Base-by-base conservation (phyloP, 1,140 invertebrate species). In the Hycleus cichorii region DNA sequence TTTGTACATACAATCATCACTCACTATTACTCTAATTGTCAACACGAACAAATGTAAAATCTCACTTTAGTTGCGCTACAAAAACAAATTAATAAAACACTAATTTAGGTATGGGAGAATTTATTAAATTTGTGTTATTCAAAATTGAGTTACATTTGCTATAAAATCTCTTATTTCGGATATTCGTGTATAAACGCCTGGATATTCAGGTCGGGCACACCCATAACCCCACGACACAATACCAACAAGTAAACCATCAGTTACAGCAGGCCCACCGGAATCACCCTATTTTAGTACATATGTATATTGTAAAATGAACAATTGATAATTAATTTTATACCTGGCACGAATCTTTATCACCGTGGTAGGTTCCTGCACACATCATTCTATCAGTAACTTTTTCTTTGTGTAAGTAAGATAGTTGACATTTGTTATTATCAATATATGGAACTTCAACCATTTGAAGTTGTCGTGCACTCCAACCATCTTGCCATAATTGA, bases 261-360 rank as follows among this genome's bases (percentile, higher is more conserved):
- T 79, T 4, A 67, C 62, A 58, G 12, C 53, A 24, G 78, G 77
- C 25, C 78, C 80, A 3, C 79, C 79, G 12, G 78, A 80, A 60
- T 81, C 79, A 11, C 65, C 86, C 56, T 59, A 32, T 32, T 32
- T 4, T 5, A 32, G 0, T 5, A 39, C 40, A 39, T n/a, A 3
- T 18, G 6, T 26, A 47, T 39, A 8, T 25, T 39, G 24, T 26
- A 18, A 18, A 42, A 52, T 52, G 11, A 11, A 18, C 7, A 32
- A 32, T 32, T 32, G 7, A 32, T 5, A 32, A 32, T 32, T 32
- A 32, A 5, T 32, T 4, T 32, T 18, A 46, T 55, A 55, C 53
- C 76, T 86, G 84, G 64, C 87, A 89, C 1, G 86, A 86, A 62
- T 89, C 87, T 57, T 81, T 83, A 3, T 84, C 85, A 0, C 80